phyloP scores from a whole-genome alignment of 2,797 vertebrate species.

The Hemitrygon akajei region DNA sequence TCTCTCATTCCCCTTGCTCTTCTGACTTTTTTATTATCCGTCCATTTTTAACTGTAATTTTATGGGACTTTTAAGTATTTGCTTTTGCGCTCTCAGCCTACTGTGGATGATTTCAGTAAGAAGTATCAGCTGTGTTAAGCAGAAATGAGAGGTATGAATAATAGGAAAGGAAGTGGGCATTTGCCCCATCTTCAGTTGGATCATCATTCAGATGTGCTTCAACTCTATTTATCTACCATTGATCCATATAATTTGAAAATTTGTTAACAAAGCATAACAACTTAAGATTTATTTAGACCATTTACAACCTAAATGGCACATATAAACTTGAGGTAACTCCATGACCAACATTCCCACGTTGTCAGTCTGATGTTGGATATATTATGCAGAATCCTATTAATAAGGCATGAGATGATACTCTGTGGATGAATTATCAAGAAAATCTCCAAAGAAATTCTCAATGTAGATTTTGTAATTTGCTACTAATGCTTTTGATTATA shows the following conservation, averaged over 20 bases:
- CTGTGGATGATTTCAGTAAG: background rate
- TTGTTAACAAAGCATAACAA: background rate
- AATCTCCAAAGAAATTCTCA: background rate
- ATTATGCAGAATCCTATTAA: background rate
- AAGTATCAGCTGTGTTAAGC: background rate
- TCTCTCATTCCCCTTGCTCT: background rate
- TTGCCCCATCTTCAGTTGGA: background rate
- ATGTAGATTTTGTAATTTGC: background rate
- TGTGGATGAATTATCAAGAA: background rate
- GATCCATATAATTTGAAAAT: background rate
- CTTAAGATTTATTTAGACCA: too few species aligned
- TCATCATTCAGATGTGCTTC: background rate
- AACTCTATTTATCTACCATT: background rate
- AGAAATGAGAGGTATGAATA: background rate
- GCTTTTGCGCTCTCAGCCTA: background rate
- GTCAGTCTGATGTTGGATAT: background rate
- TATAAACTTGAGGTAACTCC: too few species aligned
- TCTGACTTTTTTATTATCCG: background rate
- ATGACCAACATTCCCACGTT: background rate
- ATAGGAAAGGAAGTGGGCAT: background rate
- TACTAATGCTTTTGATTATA: background rate
- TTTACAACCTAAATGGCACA: too few species aligned
- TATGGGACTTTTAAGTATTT: background rate
- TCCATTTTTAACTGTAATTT: background rate
- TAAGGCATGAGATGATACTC: background rate